Evolutionary conservation across 2,113 vertebrate species (phyloP).

Genomic region (Passer domesticus): DNA sequence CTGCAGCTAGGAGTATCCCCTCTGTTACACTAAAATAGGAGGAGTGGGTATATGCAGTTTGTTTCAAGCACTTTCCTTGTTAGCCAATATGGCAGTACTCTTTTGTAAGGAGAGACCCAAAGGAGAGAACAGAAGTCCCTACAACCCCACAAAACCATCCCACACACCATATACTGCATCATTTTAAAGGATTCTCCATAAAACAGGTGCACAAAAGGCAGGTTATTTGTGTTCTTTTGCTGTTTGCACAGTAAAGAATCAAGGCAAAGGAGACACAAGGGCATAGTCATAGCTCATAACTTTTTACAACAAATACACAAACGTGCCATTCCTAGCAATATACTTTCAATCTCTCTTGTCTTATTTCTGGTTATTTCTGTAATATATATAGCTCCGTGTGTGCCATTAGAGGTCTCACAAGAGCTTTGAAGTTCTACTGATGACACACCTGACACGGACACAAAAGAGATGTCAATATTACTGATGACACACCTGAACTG

Average conservation of each 20-base stretch:
- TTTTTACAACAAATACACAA: constrained; percentile 54
- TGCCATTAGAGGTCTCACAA: background rate
- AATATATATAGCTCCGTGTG: background rate
- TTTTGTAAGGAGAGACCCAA: background rate
- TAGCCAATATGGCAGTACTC: background rate
- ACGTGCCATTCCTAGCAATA: background rate
- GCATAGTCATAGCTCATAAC: constrained; percentile 30
- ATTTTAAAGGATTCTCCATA: constrained; percentile 21
- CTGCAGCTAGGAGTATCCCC: background rate
- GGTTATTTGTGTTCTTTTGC: constrained; percentile 18
- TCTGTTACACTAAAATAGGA: background rate
- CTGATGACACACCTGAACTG: background rate
- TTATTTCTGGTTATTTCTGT: constrained; percentile 4
- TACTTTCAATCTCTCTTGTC: background rate
- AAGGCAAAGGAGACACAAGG: constrained; percentile 30
- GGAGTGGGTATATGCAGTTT: background rate
- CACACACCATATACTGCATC: background rate
- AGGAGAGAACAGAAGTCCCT: background rate
- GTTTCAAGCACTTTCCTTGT: background rate
- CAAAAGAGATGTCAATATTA: background rate
- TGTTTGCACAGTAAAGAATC: constrained; percentile 13
- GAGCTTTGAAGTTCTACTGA: background rate
- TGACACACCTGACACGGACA: background rate
- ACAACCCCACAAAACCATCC: background rate
- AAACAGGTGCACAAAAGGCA: constrained; percentile 35